These are phyloP conservation scores for Stenoptilia bipunctidactyla DNA, from an alignment of 2,888 invertebrate genomes.

Conservation along the genomic window DNA sequence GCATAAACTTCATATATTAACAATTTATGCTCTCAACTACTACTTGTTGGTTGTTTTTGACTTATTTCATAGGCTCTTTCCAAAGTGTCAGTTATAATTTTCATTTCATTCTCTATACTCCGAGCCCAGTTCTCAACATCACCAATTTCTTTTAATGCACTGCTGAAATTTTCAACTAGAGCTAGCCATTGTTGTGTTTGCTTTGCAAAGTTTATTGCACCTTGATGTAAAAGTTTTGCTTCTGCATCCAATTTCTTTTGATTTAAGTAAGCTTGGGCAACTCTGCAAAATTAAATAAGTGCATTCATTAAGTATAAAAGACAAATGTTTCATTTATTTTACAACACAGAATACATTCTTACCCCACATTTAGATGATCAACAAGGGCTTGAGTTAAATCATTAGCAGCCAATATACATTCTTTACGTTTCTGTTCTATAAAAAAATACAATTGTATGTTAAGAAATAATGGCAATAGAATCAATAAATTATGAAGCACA, in stretches of 20 bases:
- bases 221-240: conserved; percentile 94
- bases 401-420: conserved; percentile 93
- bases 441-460: conserved; percentile 14
- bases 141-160: conserved; percentile 94
- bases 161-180: conserved; percentile 88
- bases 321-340: conserved; percentile 4
- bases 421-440: conserved; percentile 92
- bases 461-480: not conserved
- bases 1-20: too few species aligned
- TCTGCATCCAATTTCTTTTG: conserved; percentile 98
- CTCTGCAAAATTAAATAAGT: conserved; percentile 68
- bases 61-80: conserved; percentile 92
- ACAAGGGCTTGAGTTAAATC: conserved; percentile 94
- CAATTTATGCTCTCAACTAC: conserved; percentile 3
- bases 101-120: conserved; percentile 96
- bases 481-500: not conserved
- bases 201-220: conserved; percentile 94
- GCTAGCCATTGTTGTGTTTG: conserved; percentile 98
- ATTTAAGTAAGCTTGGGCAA: conserved; percentile 97
- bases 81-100: conserved; percentile 89
- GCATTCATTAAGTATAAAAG: not conserved
- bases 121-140: conserved; percentile 99
- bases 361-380: conserved; percentile 98
- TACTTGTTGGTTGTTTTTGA: conserved; percentile 37
- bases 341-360: too few species aligned